Conservation (phyloP, 2,797 vertebrate genomes). For the Lerista edwardsae region DNA sequence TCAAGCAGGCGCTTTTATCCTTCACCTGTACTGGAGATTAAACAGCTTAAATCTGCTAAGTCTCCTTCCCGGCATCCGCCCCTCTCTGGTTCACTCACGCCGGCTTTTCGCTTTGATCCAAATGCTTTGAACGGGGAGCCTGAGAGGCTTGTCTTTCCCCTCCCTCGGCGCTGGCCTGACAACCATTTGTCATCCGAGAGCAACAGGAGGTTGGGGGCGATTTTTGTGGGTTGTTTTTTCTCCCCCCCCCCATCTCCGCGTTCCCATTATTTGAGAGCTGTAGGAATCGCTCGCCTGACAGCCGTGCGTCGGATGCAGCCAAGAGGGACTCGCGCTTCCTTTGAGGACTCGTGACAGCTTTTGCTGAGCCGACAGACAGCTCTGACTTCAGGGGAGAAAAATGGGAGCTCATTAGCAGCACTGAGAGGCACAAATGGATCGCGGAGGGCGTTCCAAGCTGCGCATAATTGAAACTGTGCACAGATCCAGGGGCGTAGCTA, state of each 20-base stretch:
- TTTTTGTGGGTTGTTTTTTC: too few relatives aligned
- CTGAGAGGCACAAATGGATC: slow-evolving; percentile 46
- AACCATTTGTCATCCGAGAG: slow-evolving; percentile 56
- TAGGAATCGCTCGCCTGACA: slow-evolving; percentile 54
- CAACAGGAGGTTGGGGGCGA: neutral
- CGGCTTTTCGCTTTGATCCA: neutral
- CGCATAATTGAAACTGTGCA: slow-evolving; percentile 52
- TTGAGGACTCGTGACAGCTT: slow-evolving; percentile 50
- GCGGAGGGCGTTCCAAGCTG: slow-evolving; percentile 45
- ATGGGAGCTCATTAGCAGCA: slow-evolving; percentile 61
- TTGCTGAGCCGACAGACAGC: slow-evolving; percentile 27
- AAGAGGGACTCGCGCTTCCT: slow-evolving; percentile 58
- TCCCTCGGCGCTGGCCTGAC: slow-evolving; percentile 34
- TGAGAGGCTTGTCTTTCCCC: neutral
- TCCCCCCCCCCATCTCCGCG: neutral
- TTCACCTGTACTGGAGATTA: neutral
- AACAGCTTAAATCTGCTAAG: neutral
- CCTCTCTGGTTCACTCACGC: neutral
- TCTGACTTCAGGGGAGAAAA: slow-evolving; percentile 33
- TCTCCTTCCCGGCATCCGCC: neutral
- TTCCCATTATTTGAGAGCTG: slow-evolving; percentile 41
- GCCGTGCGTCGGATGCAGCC: slow-evolving; percentile 50
- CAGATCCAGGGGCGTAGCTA: too few relatives aligned
- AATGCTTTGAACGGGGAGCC: slow-evolving; percentile 23
- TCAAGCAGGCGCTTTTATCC: neutral